Conservation (phyloP, 2,797 vertebrate genomes). For the Xiphorhynchus erythropygius region DNA sequence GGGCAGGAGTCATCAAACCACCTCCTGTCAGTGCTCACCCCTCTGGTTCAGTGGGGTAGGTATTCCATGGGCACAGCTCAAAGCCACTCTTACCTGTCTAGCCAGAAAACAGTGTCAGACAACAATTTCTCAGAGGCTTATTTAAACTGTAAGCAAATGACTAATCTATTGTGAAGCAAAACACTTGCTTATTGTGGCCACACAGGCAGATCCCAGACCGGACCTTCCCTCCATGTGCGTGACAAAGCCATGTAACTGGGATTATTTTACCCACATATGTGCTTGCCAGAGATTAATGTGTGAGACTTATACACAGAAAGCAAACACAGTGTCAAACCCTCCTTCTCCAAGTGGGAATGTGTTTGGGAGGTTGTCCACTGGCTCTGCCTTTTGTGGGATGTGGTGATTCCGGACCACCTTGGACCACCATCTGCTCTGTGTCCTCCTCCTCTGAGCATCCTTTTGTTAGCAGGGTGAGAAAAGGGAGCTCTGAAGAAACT, state of each 20-base stretch:
- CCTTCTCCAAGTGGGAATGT: not conserved
- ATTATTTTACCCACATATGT: not conserved
- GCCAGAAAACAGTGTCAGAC: not conserved
- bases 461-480: not conserved
- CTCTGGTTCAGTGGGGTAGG: not conserved
- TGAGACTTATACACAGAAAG: not conserved
- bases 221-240: rapidly evolving
- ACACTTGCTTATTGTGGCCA: not conserved
- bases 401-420: not conserved
- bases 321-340: not conserved
- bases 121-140: not conserved
- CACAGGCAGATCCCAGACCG: not conserved
- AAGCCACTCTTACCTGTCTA: constrained; percentile 8
- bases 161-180: constrained; percentile 9
- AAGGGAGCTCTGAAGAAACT: not conserved
- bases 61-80: not conserved
- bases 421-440: not conserved
- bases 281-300: not conserved
- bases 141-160: constrained; percentile 21
- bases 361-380: not conserved
- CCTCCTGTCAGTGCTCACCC: not conserved
- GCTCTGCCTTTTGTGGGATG: not conserved
- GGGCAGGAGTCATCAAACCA: not conserved
- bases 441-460: not conserved
- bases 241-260: rapidly evolving